phyloP scores from a whole-genome alignment of 2,797 vertebrate species.

The Arremon brunneinucha region DNA sequence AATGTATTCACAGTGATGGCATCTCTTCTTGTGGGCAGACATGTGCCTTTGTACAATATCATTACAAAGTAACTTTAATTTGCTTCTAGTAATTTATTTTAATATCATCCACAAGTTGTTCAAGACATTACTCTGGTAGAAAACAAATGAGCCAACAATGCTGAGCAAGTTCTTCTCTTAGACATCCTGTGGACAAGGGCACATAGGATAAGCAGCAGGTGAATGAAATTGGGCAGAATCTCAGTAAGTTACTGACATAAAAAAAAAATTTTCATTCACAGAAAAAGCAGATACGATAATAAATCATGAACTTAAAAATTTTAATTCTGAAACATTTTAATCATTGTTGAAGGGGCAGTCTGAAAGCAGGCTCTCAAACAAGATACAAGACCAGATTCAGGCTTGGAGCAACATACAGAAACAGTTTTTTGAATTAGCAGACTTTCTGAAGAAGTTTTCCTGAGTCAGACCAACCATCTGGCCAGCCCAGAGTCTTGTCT shows the following conservation, averaged over 20 bases:
- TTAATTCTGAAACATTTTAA: background rate
- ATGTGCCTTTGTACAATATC: background rate
- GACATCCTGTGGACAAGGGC: background rate
- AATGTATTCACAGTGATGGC: rapidly evolving
- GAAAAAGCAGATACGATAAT: background rate
- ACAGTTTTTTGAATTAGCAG: background rate
- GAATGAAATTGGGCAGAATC: background rate
- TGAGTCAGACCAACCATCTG: background rate
- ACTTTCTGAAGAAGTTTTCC: background rate
- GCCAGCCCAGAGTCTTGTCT: background rate
- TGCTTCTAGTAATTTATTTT: background rate
- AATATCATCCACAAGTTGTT: background rate
- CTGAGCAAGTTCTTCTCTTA: background rate
- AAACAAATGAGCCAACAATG: background rate
- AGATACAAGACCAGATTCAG: background rate
- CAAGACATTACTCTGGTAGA: background rate
- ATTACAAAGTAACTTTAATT: background rate
- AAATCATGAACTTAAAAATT: background rate
- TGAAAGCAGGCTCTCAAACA: background rate
- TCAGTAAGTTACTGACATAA: background rate
- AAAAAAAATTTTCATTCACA: background rate
- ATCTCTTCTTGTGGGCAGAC: background rate
- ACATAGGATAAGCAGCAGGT: background rate
- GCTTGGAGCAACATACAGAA: background rate
- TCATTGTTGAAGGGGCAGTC: background rate